Evolutionary conservation across 2,888 invertebrate species (phyloP).

Genomic region (Catonia carolina): DNA sequence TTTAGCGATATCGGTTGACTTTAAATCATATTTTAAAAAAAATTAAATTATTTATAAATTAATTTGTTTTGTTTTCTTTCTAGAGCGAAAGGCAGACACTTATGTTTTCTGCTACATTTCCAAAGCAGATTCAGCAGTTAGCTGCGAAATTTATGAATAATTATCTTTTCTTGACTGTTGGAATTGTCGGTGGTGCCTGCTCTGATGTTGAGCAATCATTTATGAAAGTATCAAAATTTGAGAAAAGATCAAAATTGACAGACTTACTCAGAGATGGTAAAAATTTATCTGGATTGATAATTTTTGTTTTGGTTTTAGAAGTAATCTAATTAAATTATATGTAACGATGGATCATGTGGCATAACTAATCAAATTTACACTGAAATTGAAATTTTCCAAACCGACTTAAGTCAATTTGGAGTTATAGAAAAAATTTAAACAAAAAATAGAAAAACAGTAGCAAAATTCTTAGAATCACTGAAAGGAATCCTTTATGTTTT

Average conservation of each 20-base stretch:
- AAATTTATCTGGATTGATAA: neutral
- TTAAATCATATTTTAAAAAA: too few species aligned
- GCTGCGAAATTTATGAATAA: conserved; percentile 66
- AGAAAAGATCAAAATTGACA: conserved; percentile 67
- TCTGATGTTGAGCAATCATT: conserved; percentile 80
- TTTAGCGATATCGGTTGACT: too few species aligned
- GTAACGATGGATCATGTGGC: too few species aligned
- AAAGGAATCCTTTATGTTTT: too few species aligned
- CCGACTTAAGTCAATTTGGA: too few species aligned
- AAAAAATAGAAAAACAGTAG: too few species aligned
- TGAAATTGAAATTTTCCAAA: too few species aligned
- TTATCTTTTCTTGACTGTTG: conserved; percentile 85
- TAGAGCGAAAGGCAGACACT: conserved; percentile 57
- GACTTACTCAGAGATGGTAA: conserved; percentile 52
- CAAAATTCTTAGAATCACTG: too few species aligned
- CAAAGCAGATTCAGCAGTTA: conserved; percentile 70
- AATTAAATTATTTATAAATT: neutral
- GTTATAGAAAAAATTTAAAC: too few species aligned
- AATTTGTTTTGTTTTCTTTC: conserved; percentile 30
- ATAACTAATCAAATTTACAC: too few species aligned
- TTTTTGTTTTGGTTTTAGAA: neutral
- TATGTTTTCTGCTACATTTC: conserved; percentile 76
- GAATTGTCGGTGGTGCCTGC: conserved; percentile 89
- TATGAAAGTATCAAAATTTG: conserved; percentile 58
- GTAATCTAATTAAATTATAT: too few species aligned